Evolutionary conservation across 2,797 vertebrate genomes (phyloP), one percentile per base, ranked within the genome.

Genomic region (Eulemur mongoz): DNA sequence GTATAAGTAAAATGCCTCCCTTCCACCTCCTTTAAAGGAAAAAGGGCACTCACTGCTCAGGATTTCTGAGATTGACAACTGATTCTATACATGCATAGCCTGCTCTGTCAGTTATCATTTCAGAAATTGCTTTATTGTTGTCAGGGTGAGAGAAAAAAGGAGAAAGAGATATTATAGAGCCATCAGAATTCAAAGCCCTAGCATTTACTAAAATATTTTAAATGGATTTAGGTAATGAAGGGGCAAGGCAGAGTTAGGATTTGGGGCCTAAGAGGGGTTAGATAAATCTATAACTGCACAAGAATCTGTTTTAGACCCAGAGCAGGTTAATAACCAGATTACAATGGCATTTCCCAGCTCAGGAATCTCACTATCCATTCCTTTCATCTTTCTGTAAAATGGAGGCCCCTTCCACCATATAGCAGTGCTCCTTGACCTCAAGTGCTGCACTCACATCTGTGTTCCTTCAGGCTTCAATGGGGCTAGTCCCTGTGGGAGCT

Each of bases 1-100:
- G 17, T 93, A 15, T 83, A 95, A 95, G 75, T 76, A 86, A 92
- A 94, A 94, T 63, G 6, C 25, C 5, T 95, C 12, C 69, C 35
- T 94, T 95, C 63, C 2, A 61, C 25, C 15, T 91, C 50, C 81
- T 18, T 84, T 80, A 95, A 91, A 89, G 57, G 12, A 85, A 90
- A 93, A 88, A 73, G 84, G 79, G 32, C 3, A 0, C 32, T 90
- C 13, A 38, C 9, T 43, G 18, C 27, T 83, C 15, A 80, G 52
- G 3, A 61, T 76, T 81, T 87, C 79, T n/a, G 35, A 89, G 50
- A 73, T 52, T 80, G 57, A 69, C 67, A 91, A 43, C 78, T 72
- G 32, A 81, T 63, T 14, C 9, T 52, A 5, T 25, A 45, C 11
- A 35, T 10, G 11, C 30, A 85, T 25, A 73, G 23, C 45, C 35